Percentiles rank a stretch among this genome's conserved stretches.
Evolutionary conservation across 2,113 vertebrate species (phyloP).

Genomic region (Panthera uncia): DNA sequence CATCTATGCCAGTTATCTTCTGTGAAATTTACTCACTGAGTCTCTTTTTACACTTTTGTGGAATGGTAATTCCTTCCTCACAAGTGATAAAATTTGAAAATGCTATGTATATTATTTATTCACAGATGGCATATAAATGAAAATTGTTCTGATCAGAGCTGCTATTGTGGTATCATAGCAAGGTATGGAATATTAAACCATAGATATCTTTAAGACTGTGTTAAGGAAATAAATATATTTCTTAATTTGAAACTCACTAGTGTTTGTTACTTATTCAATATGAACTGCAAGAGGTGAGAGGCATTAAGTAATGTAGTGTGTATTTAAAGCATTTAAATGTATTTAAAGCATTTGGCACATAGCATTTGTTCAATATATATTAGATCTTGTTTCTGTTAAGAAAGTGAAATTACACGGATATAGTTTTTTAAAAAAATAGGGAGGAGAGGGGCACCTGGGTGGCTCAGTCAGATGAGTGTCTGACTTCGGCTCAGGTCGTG

Average conservation of each 20-base stretch:
- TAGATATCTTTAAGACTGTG: background rate
- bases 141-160: background rate
- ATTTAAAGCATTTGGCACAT: background rate
- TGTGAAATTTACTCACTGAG: background rate
- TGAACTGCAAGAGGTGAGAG: background rate
- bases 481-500: too few species aligned
- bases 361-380: background rate
- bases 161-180: background rate
- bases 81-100: background rate
- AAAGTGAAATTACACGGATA: background rate
- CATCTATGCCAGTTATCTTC: background rate
- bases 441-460: too few species aligned
- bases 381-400: slow-evolving; percentile 34
- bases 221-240: slow-evolving; percentile 15
- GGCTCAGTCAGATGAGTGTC: too few species aligned
- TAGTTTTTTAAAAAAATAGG: background rate
- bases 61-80: background rate
- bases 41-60: background rate
- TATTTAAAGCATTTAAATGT: slow-evolving; percentile 34
- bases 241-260: slow-evolving; percentile 16
- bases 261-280: slow-evolving; percentile 25
- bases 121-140: background rate
- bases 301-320: background rate
- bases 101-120: background rate
- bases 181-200: background rate